Evolutionary conservation across 2,113 vertebrate species (phyloP).

Genomic region (Nesogale talazaci): DNA sequence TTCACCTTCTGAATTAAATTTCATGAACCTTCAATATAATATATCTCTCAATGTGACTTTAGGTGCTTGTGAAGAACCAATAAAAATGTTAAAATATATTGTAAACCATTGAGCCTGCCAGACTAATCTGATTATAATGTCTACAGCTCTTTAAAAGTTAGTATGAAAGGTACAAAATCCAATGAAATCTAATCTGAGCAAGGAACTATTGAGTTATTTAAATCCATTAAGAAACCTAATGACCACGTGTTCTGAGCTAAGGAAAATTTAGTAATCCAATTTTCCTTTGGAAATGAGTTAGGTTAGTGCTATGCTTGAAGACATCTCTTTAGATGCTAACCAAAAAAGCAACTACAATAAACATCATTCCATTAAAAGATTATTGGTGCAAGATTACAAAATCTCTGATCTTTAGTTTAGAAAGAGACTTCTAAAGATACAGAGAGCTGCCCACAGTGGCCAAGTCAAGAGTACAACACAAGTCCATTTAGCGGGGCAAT

Average conservation of each 20-base stretch:
- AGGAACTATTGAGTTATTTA: conserved; percentile 83
- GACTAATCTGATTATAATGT: conserved; percentile 81
- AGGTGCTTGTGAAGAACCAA: conserved; percentile 62
- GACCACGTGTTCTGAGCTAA: conserved; percentile 76
- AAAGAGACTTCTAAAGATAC: neutral
- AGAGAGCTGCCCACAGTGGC: neutral
- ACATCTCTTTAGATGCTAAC: conserved; percentile 48
- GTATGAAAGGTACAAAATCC: conserved; percentile 81
- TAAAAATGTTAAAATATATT: conserved; percentile 75
- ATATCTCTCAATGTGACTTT: conserved; percentile 70
- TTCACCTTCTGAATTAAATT: conserved; percentile 57
- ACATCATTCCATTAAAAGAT: conserved; percentile 2
- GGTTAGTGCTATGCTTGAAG: conserved; percentile 41
- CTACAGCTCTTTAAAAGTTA: conserved; percentile 84
- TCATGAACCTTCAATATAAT: conserved; percentile 48
- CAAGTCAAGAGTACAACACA: neutral
- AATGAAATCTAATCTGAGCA: conserved; percentile 82
- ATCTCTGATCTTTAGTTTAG: neutral
- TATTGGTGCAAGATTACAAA: neutral
- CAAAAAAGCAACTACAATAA: conserved; percentile 42
- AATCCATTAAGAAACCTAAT: conserved; percentile 84
- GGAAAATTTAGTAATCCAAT: conserved; percentile 80
- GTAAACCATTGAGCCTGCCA: conserved; percentile 70
- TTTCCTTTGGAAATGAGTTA: conserved; percentile 60
- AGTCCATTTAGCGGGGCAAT: neutral